A percentile compares a stretch with the other conserved stretches of the same genome.
These are phyloP conservation scores for Prionace glauca DNA, from an alignment of 2,797 vertebrate genomes.

Conservation along the genomic window DNA sequence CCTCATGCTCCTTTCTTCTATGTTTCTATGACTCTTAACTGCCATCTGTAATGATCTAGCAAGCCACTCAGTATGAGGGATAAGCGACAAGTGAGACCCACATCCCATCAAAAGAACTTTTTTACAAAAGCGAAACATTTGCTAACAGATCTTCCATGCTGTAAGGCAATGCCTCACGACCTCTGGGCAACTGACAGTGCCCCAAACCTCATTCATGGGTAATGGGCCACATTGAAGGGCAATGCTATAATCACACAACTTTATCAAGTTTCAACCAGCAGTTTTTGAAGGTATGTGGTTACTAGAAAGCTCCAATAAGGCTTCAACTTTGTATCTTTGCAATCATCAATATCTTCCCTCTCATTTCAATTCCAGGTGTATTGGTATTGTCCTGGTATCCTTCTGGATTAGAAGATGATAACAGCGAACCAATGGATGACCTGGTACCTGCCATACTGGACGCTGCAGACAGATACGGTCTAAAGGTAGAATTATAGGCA, in stretches of 20 bases:
- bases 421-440: constrained; percentile 74
- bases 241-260: background rate
- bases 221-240: background rate
- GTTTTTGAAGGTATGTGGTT: background rate
- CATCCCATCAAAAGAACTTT: background rate
- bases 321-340: background rate
- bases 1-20: too few species aligned
- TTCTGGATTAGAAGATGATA: constrained; percentile 72
- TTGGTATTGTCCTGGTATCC: constrained; percentile 81
- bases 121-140: background rate
- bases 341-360: background rate
- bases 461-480: constrained; percentile 73
- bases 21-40: background rate
- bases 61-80: background rate
- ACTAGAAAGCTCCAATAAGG: background rate
- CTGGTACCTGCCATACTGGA: constrained; percentile 75
- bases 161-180: background rate
- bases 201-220: background rate
- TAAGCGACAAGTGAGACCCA: too few species aligned
- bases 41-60: background rate
- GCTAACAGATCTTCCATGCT: background rate
- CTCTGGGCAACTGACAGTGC: background rate
- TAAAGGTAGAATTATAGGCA: constrained; percentile 65
- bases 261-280: background rate
- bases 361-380: constrained; percentile 59